Percentiles rank a stretch among this genome's conserved stretches.
Conservation (phyloP, 2,797 vertebrate species). For the Alca torda region DNA sequence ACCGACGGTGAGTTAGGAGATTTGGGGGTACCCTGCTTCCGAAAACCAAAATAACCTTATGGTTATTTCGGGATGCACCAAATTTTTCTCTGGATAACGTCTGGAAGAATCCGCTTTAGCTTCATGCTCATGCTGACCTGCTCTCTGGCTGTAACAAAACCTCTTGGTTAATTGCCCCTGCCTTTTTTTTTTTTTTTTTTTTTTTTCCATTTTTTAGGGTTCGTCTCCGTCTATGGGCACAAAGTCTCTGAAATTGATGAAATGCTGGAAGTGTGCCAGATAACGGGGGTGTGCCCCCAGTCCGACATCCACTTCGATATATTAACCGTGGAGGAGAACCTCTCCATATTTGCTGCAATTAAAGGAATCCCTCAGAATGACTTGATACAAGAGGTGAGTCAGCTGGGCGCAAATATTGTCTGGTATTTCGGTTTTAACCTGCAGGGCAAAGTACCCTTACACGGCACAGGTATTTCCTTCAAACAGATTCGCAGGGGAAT, state of each 20-base stretch:
- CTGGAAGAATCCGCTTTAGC: background rate
- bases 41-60: accelerated
- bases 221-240: slow-evolving; percentile 89
- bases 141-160: background rate
- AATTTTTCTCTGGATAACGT: accelerated
- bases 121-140: accelerated
- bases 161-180: background rate
- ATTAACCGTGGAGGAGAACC: slow-evolving; percentile 93
- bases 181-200: background rate
- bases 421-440: accelerated
- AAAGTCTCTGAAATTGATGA: slow-evolving; percentile 89
- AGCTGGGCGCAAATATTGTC: background rate
- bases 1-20: slow-evolving; percentile 78
- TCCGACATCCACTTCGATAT: slow-evolving; percentile 95
- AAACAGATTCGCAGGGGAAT: background rate
- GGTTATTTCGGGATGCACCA: accelerated
- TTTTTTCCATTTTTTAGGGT: slow-evolving; percentile 70
- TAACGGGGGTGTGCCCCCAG: slow-evolving; percentile 94
- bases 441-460: accelerated
- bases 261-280: slow-evolving; percentile 88
- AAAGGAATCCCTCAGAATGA: slow-evolving; percentile 88
- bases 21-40: background rate
- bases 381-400: slow-evolving; percentile 84
- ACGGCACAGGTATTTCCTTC: background rate
- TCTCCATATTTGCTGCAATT: slow-evolving; percentile 91